Percentiles rank a stretch among this genome's conserved stretches.
Conservation (phyloP, 2,888 invertebrate genomes). For the Diadromus collaris region DNA sequence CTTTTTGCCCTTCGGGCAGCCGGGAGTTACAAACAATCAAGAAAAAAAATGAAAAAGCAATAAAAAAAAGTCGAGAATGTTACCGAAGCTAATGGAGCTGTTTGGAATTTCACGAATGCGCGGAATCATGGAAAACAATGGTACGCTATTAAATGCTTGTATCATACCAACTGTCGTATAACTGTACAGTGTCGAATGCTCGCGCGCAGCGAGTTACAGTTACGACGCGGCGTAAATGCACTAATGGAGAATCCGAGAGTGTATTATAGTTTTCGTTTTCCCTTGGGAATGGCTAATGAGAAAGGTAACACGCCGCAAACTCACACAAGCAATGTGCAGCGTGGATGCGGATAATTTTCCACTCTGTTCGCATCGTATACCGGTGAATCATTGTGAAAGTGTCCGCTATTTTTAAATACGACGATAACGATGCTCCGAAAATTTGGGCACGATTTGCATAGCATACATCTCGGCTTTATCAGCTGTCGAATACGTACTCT, state of each 20-base stretch:
- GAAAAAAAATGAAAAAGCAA: background rate
- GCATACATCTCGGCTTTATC: background rate
- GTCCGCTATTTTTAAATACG: background rate
- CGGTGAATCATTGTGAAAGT: slow-evolving; percentile 39
- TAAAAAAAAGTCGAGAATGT: slow-evolving; percentile 20
- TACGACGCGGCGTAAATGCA: slow-evolving; percentile 33
- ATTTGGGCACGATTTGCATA: slow-evolving; percentile 21
- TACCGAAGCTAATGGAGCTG: slow-evolving; percentile 5
- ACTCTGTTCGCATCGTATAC: background rate
- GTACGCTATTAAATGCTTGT: slow-evolving; percentile 28
- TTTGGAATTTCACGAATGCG: slow-evolving; percentile 32
- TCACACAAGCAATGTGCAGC: background rate
- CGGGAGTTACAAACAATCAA: no score
- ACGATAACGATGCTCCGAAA: background rate
- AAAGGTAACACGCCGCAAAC: slow-evolving; percentile 24
- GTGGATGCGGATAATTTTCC: background rate
- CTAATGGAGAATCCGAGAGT: slow-evolving; percentile 13
- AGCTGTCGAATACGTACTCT: background rate
- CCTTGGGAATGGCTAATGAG: slow-evolving; percentile 23
- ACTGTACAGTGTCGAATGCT: slow-evolving; percentile 9
- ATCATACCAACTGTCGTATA: background rate
- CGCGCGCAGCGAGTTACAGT: slow-evolving; percentile 18
- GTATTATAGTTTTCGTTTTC: slow-evolving; percentile 35
- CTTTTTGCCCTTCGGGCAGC: no score
- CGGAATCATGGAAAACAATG: slow-evolving; percentile 45